Conservation (phyloP, 53 echinoderm and acorn worm species). For the Astropecten irregularis region DNA sequence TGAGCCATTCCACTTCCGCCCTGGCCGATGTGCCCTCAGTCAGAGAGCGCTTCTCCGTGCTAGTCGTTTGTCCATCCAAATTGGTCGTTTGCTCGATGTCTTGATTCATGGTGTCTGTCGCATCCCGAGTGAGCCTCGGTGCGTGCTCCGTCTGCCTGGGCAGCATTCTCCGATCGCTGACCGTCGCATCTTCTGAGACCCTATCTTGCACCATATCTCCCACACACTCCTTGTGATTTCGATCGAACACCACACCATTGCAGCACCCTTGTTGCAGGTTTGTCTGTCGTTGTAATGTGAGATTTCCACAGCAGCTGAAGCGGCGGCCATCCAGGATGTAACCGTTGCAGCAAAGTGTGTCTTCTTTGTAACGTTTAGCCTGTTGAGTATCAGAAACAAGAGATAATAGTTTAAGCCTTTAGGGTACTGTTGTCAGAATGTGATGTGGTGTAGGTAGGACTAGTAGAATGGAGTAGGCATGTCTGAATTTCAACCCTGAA, state of each 20-base stretch:
- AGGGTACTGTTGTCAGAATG: no score
- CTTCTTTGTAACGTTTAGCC: not conserved
- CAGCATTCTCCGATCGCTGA: not conserved
- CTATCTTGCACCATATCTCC: constrained; percentile 21
- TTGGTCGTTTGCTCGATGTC: constrained; percentile 6
- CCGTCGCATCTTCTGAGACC: constrained; percentile 2
- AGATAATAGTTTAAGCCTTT: no score
- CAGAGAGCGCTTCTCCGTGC: not conserved
- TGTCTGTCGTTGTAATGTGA: not conserved
- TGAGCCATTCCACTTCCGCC: no score
- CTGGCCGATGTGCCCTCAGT: not conserved
- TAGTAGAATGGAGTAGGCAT: no score
- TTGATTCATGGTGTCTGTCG: not conserved
- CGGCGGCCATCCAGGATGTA: constrained; percentile 14
- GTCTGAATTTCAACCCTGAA: no score
- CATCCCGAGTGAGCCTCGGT: not conserved
- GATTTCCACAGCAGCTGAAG: constrained; percentile 40
- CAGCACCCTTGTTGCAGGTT: constrained; percentile 46
- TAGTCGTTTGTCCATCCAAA: not conserved
- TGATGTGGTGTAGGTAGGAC: no score
- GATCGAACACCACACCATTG: constrained; percentile 52
- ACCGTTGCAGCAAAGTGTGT: constrained; percentile 56
- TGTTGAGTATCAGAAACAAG: no score
- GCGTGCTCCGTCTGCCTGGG: constrained; percentile 30
- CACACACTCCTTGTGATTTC: constrained; percentile 41